Evolutionary conservation across 2,888 invertebrate species (phyloP).

Genomic region (Drosophila acutilabella): DNA sequence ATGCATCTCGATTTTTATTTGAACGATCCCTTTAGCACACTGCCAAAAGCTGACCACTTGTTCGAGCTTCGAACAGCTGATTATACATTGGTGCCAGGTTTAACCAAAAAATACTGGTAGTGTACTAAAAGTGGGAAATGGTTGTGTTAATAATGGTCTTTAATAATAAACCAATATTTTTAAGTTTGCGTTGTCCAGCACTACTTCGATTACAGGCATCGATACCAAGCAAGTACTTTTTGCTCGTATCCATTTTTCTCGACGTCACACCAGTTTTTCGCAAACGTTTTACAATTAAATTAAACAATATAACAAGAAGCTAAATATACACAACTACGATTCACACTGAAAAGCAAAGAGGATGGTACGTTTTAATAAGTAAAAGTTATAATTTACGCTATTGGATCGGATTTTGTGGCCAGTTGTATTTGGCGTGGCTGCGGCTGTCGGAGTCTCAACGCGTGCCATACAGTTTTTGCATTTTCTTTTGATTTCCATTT

Average conservation of each 20-base stretch:
- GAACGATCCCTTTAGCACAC: too few species aligned
- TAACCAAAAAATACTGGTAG: too few species aligned
- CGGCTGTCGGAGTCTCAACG: constrained; percentile 23
- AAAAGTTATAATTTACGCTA: background rate
- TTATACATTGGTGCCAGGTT: too few species aligned
- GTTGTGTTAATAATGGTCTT: background rate
- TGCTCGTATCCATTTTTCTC: constrained; percentile 55
- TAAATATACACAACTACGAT: constrained; percentile 21
- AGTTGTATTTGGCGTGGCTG: constrained; percentile 36
- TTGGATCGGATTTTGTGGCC: background rate
- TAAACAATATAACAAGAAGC: constrained; percentile 13
- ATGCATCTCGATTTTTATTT: too few species aligned
- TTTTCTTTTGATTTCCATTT: constrained; percentile 15
- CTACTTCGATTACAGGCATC: constrained; percentile 28
- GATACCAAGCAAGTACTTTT: constrained; percentile 37
- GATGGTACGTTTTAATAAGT: constrained; percentile 43
- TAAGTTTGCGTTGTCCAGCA: constrained; percentile 6
- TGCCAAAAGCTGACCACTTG: too few species aligned
- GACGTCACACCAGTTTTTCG: constrained; percentile 55
- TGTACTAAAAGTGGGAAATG: background rate
- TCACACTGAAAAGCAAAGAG: constrained; percentile 20
- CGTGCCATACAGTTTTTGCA: constrained; percentile 27
- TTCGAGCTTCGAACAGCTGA: too few species aligned
- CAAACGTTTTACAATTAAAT: constrained; percentile 40
- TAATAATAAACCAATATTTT: background rate